These are phyloP conservation scores for Lontra canadensis DNA, from an alignment of 2,113 vertebrate genomes.

Conservation along the genomic window DNA sequence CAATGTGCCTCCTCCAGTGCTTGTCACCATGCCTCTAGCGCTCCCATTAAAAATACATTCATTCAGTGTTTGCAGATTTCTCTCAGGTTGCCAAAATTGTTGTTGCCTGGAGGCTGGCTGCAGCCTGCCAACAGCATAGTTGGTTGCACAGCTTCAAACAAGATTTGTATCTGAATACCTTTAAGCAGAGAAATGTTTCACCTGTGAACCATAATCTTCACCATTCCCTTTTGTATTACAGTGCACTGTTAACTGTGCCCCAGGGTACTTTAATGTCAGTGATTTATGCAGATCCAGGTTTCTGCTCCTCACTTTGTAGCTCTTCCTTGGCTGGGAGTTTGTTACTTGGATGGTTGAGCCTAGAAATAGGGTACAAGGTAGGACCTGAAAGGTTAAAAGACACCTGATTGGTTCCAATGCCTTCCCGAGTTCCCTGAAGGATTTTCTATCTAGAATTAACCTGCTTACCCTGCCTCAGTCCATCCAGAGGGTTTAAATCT, in stretches of 20 bases:
- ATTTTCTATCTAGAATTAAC: not conserved
- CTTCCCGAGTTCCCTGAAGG: not conserved
- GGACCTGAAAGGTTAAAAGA: not conserved
- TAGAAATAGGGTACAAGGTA: not conserved
- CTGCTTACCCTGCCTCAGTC: not conserved
- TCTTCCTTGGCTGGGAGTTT: not conserved
- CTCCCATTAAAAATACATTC: not conserved
- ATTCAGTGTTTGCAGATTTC: not conserved
- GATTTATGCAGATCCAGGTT: not conserved
- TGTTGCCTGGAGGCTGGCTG: not conserved
- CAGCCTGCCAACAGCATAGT: not conserved
- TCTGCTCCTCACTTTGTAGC: not conserved
- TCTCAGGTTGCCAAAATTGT: not conserved
- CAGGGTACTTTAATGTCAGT: not conserved
- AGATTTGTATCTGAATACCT: not conserved
- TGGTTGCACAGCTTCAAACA: not conserved
- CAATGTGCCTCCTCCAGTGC: not conserved
- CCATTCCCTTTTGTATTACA: not conserved
- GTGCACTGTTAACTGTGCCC: not conserved
- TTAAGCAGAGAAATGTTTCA: constrained; percentile 5
- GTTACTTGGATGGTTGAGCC: not conserved
- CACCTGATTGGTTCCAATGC: not conserved
- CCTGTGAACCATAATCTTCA: not conserved
- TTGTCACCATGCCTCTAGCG: not conserved
- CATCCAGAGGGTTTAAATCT: not conserved